These are phyloP conservation scores for Aeoliscus strigatus DNA, from an alignment of 2,797 vertebrate genomes.

Conservation along the genomic window DNA sequence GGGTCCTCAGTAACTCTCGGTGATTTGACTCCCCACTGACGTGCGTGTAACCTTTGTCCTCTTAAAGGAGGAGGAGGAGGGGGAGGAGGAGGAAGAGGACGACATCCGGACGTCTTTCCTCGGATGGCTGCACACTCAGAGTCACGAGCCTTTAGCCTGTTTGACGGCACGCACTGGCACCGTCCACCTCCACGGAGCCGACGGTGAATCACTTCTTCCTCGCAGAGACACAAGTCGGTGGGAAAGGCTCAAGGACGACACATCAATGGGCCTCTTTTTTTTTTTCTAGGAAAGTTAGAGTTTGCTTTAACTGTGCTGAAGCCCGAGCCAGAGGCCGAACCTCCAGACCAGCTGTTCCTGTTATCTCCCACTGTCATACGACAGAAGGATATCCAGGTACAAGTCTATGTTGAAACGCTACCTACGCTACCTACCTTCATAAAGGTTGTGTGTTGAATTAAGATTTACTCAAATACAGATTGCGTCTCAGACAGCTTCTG, in stretches of 20 bases:
- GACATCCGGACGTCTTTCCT: conserved; percentile 80
- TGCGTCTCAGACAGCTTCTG: background rate
- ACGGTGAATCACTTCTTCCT: conserved; percentile 69
- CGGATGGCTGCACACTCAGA: conserved; percentile 83
- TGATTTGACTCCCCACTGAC: too few species aligned
- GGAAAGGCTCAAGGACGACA: too few species aligned
- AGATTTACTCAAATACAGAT: background rate
- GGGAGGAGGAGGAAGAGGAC: conserved; percentile 74
- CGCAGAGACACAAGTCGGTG: too few species aligned
- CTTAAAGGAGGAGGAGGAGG: conserved; percentile 50
- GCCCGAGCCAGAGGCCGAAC: conserved; percentile 65
- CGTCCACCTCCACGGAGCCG: conserved; percentile 75
- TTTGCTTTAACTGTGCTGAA: conserved; percentile 79
- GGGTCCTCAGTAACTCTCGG: conserved; percentile 46
- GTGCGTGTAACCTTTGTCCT: too few species aligned
- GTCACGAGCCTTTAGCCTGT: conserved; percentile 78
- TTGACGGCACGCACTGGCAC: conserved; percentile 72
- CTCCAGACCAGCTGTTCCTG: conserved; percentile 80
- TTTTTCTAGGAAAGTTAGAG: conserved; percentile 77
- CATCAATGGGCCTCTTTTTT: background rate
- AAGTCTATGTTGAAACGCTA: too few species aligned
- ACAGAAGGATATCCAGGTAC: conserved; percentile 86
- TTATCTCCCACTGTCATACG: conserved; percentile 76
- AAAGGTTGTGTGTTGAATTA: background rate
- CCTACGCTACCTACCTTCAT: background rate